Evolutionary conservation across 2,888 invertebrate species (phyloP).

Genomic region (Callimorpha dominula): DNA sequence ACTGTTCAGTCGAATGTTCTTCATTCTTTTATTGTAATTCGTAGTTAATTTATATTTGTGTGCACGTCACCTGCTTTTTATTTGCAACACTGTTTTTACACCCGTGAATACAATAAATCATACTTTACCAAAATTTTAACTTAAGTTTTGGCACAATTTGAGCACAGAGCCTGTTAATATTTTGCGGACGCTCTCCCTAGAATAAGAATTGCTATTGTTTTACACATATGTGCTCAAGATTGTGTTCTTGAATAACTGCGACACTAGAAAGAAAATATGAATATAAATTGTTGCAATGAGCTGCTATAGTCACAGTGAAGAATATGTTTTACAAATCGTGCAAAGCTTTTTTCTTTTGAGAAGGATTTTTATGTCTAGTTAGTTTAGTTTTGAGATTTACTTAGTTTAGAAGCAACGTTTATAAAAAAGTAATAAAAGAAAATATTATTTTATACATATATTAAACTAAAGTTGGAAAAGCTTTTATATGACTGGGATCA

Average conservation of each 20-base stretch:
- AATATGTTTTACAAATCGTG: slow-evolving; percentile 14
- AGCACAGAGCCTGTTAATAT: slow-evolving; percentile 26
- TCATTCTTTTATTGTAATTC: not conserved
- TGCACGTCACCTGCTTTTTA: not conserved
- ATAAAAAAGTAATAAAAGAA: not conserved
- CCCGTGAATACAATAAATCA: slow-evolving; percentile 49
- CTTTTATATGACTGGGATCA: too few species aligned
- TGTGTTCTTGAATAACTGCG: slow-evolving; percentile 23
- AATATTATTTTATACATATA: too few species aligned
- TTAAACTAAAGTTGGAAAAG: too few species aligned
- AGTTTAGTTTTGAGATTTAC: not conserved
- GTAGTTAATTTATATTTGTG: not conserved
- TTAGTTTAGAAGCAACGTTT: not conserved
- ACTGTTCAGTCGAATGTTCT: too few species aligned
- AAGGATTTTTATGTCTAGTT: not conserved
- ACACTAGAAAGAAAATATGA: slow-evolving; percentile 18
- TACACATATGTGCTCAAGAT: slow-evolving; percentile 24
- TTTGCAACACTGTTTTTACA: slow-evolving; percentile 23
- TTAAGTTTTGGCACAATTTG: slow-evolving; percentile 44
- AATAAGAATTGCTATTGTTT: slow-evolving; percentile 32
- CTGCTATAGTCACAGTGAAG: slow-evolving; percentile 9
- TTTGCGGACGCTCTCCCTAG: slow-evolving; percentile 10
- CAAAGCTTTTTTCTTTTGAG: not conserved
- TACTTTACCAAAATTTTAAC: slow-evolving; percentile 55
- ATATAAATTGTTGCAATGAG: slow-evolving; percentile 24